Conservation (phyloP, 2,113 vertebrate genomes). For the Crypturellus undulatus region DNA sequence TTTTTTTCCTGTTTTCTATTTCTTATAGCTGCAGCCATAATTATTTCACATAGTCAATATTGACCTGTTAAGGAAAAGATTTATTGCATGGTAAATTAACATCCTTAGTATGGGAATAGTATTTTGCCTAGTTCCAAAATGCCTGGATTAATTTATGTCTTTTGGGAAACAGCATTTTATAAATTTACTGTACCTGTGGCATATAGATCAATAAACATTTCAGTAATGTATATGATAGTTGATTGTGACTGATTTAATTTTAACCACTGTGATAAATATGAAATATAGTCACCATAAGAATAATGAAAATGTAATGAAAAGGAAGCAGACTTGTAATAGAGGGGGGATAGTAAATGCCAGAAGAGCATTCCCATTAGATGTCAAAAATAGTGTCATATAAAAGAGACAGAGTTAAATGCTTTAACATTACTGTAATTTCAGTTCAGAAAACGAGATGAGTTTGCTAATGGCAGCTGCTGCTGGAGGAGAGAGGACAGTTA, state of each 20-base stretch:
- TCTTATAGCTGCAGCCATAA: neutral
- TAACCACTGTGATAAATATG: conserved; percentile 58
- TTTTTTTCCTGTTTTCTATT: neutral
- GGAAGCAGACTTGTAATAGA: conserved; percentile 14
- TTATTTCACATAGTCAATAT: neutral
- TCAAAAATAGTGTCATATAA: conserved; percentile 43
- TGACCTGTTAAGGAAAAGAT: conserved; percentile 37
- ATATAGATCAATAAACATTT: conserved; percentile 56
- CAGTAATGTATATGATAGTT: conserved; percentile 7
- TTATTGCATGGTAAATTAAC: conserved; percentile 27
- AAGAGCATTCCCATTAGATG: conserved; percentile 25
- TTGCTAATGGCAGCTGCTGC: conserved; percentile 24
- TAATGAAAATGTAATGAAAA: conserved; percentile 49
- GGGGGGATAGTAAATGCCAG: conserved; percentile 23
- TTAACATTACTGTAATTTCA: conserved; percentile 41
- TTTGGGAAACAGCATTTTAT: neutral
- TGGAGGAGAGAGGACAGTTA: neutral
- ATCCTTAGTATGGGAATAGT: neutral
- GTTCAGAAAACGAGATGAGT: conserved; percentile 21
- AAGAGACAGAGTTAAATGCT: conserved; percentile 38
- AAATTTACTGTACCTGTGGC: conserved; percentile 34
- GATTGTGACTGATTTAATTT: conserved; percentile 42
- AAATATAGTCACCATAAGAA: conserved; percentile 48
- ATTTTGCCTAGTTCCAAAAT: neutral
- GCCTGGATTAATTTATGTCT: conserved; percentile 10